Evolutionary conservation across 2,888 invertebrate species (phyloP).

Genomic region (Petrophora chlorosata): DNA sequence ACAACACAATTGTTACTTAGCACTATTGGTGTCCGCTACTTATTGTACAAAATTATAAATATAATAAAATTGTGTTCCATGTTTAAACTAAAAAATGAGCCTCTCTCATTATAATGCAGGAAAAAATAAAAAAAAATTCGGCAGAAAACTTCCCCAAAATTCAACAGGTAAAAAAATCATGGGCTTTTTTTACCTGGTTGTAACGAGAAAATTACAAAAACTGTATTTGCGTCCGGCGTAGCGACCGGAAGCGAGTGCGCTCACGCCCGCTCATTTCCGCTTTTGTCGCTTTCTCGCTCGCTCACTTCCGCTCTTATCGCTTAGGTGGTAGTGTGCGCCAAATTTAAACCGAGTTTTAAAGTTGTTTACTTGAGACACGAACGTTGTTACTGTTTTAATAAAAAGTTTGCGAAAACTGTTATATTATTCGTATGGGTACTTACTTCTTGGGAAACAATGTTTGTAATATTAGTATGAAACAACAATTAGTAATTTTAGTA

Average conservation of each 20-base stretch:
- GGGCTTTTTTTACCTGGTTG: conserved; percentile 30
- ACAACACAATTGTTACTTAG: too few species aligned
- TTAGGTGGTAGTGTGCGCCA: conserved; percentile 40
- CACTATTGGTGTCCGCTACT: too few species aligned
- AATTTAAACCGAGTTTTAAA: conserved; percentile 20
- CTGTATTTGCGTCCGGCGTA: conserved; percentile 53
- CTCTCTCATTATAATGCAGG: conserved; percentile 12
- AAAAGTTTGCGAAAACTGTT: background rate
- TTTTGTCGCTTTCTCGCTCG: conserved; percentile 22
- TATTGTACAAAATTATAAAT: too few species aligned
- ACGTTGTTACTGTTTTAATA: background rate
- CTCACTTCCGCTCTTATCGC: conserved; percentile 2
- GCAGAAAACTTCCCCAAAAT: conserved; percentile 32
- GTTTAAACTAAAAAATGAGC: conserved; percentile 3
- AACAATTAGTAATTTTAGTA: too few species aligned
- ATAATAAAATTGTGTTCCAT: background rate
- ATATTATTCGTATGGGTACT: background rate
- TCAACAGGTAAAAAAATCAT: conserved; percentile 51
- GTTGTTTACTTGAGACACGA: conserved; percentile 4
- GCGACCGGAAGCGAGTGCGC: conserved; percentile 47
- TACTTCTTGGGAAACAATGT: too few species aligned
- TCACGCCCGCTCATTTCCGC: conserved; percentile 50
- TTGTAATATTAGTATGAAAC: too few species aligned
- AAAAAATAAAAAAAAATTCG: conserved; percentile 7
- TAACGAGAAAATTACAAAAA: conserved; percentile 55